Conservation (phyloP, 2,797 vertebrate species). For the Protonibea diacanthus region DNA sequence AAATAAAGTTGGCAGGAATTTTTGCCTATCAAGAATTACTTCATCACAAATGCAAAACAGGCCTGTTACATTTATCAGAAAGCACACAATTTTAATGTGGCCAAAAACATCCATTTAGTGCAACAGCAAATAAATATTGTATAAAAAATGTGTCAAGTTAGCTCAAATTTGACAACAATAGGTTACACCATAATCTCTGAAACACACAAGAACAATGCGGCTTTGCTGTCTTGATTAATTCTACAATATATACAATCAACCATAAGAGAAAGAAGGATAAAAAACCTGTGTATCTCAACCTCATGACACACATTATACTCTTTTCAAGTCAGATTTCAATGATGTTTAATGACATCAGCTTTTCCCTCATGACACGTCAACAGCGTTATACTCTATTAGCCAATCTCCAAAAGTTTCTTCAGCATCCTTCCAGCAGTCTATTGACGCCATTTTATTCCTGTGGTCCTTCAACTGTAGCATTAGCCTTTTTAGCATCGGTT, state of each 20-base stretch:
- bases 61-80: slow-evolving; percentile 6
- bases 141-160: neutral
- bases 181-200: neutral
- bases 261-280: neutral
- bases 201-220: too few relatives aligned
- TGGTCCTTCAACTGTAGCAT: neutral
- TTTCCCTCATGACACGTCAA: neutral
- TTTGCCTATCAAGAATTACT: neutral
- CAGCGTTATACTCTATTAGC: neutral
- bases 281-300: neutral
- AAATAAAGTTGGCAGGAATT: slow-evolving; percentile 5
- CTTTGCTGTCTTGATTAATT: neutral
- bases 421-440: neutral
- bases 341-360: neutral
- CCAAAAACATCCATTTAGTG: neutral
- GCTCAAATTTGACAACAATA: neutral
- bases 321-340: neutral
- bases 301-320: neutral
- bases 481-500: neutral
- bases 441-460: neutral
- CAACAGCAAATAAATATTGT: neutral
- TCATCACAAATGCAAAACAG: slow-evolving; percentile 35
- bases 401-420: neutral
- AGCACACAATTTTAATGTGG: neutral
- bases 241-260: neutral